Percentiles rank a stretch among this genome's conserved stretches.
Evolutionary conservation across 2,113 vertebrate genomes (phyloP).

Genomic region (Phycodurus eques): DNA sequence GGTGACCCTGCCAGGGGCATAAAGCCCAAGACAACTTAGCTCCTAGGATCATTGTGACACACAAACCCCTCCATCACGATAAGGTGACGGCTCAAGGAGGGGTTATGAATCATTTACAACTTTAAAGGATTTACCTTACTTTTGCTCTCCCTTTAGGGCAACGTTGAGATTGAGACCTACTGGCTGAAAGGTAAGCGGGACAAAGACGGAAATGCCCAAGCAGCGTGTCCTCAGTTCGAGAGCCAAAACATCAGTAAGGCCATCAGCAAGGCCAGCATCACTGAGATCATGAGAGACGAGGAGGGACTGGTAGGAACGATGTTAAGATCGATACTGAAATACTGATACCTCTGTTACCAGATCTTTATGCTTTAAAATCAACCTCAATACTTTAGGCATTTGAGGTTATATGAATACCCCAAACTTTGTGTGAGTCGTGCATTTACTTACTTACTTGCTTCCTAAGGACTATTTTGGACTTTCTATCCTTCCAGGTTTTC

Average conservation of each 20-base stretch:
- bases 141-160: constrained; percentile 45
- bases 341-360: no score
- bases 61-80: no score
- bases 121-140: not conserved
- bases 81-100: no score
- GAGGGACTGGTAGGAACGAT: constrained; percentile 55
- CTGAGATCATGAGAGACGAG: constrained; percentile 47
- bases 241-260: constrained; percentile 69
- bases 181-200: constrained; percentile 75
- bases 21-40: no score
- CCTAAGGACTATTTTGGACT: not conserved
- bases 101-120: not conserved
- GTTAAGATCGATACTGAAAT: no score
- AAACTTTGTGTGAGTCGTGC: not conserved
- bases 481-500: constrained; percentile 51
- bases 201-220: constrained; percentile 74
- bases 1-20: no score
- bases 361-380: no score
- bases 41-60: no score
- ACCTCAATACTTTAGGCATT: no score
- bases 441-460: constrained; percentile 14
- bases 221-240: constrained; percentile 73
- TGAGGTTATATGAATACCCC: not conserved
- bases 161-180: constrained; percentile 75
- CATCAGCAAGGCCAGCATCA: constrained; percentile 56